Conservation (phyloP, 1,140 invertebrate genomes). For the Mylabris phalerata region DNA sequence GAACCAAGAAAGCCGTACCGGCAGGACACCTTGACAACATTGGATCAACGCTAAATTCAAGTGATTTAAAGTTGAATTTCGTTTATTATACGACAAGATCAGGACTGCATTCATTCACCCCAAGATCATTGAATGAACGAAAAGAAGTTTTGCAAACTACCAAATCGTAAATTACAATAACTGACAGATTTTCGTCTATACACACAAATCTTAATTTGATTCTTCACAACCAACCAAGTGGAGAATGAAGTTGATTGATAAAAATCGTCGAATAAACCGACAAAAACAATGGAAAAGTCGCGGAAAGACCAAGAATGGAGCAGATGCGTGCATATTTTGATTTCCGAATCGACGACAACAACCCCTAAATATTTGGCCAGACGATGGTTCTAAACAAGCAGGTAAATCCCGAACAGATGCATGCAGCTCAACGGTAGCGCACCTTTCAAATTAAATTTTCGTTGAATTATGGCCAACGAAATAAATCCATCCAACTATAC, state of each 20-base stretch:
- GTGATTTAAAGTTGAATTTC: background rate
- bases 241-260: too few species aligned
- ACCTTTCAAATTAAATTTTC: slow-evolving; percentile 9
- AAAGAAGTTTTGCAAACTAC: slow-evolving; percentile 3
- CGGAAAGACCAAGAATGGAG: too few species aligned
- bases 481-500: too few species aligned
- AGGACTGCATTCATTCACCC: slow-evolving; percentile 11
- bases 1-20: slow-evolving; percentile 11
- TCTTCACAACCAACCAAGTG: too few species aligned
- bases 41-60: too few species aligned
- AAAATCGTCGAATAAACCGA: too few species aligned
- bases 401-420: background rate
- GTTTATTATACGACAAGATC: background rate
- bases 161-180: slow-evolving; percentile 13
- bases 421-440: slow-evolving; percentile 8
- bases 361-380: too few species aligned
- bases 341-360: too few species aligned
- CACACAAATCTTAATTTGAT: too few species aligned
- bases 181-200: background rate
- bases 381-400: too few species aligned
- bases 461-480: background rate
- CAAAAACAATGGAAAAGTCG: too few species aligned
- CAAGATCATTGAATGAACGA: slow-evolving; percentile 9
- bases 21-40: slow-evolving; percentile 8
- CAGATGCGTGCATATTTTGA: too few species aligned